Percentiles rank a stretch among this genome's conserved stretches.
These are phyloP conservation scores for Dryobota labecula DNA, from an alignment of 2,888 invertebrate genomes.

Conservation along the genomic window DNA sequence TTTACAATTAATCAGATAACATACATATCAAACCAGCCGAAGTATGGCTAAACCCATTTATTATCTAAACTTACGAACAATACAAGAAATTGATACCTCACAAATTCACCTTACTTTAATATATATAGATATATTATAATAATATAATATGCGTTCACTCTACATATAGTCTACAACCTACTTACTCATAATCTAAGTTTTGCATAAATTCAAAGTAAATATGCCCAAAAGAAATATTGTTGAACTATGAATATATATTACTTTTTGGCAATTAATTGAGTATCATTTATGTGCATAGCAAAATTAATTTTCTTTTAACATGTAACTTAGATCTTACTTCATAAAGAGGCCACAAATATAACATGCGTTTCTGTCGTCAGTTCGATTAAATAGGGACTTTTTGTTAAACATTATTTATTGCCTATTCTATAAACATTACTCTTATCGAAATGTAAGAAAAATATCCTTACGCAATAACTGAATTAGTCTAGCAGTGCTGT, in stretches of 20 bases:
- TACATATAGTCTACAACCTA: constrained; percentile 91
- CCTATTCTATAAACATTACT: constrained; percentile 89
- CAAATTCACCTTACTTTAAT: constrained; percentile 90
- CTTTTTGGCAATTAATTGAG: constrained; percentile 91
- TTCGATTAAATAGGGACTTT: constrained; percentile 91
- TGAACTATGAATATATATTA: constrained; percentile 91
- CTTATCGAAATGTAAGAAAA: constrained; percentile 90
- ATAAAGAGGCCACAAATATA: constrained; percentile 91
- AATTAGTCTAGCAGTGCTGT: constrained; percentile 90
- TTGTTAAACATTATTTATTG: constrained; percentile 89
- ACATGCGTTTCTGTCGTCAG: constrained; percentile 90
- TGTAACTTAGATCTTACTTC: constrained; percentile 90
- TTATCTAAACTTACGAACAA: constrained; percentile 91
- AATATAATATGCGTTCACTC: constrained; percentile 88
- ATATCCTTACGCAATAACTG: constrained; percentile 89
- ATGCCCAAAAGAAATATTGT: constrained; percentile 91
- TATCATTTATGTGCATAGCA: constrained; percentile 91
- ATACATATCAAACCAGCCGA: constrained; percentile 91
- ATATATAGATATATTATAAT: constrained; percentile 89
- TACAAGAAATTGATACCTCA: constrained; percentile 91
- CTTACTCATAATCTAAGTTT: constrained; percentile 90
- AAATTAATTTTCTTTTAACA: constrained; percentile 90
- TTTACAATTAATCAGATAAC: constrained; percentile 91
- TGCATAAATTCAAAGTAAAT: constrained; percentile 91
- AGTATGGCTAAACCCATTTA: constrained; percentile 91